Evolutionary conservation across 2,888 invertebrate species (phyloP).

Genomic region (Drosophila monieri): DNA sequence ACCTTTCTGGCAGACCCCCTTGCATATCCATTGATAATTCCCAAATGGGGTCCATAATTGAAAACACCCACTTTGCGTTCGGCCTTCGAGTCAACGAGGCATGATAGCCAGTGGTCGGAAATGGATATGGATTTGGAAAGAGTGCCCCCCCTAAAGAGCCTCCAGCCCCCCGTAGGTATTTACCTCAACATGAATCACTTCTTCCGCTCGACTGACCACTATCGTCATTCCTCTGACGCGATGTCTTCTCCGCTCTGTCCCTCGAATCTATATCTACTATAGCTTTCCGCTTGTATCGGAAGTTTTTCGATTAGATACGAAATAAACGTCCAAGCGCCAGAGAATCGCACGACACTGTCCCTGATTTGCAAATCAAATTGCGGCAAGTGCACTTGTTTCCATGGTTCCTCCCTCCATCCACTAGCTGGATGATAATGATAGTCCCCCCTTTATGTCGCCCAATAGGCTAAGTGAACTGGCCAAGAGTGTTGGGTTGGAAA

Average conservation of each 20-base stretch:
- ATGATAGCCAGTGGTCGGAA: constrained; percentile 9
- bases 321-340: background rate
- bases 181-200: background rate
- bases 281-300: constrained; percentile 56
- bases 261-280: constrained; percentile 8
- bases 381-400: background rate
- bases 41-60: background rate
- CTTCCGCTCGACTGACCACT: constrained; percentile 41
- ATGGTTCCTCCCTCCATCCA: background rate
- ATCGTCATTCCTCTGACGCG: constrained; percentile 17
- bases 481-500: background rate
- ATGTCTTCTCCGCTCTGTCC: background rate
- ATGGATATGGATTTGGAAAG: constrained; percentile 3
- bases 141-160: background rate
- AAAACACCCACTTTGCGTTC: background rate
- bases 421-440: constrained; percentile 4
- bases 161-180: no score
- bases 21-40: constrained; percentile 3
- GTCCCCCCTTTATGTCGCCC: background rate
- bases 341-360: constrained; percentile 10
- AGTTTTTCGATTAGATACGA: constrained; percentile 60
- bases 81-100: constrained; percentile 14
- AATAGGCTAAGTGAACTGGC: background rate
- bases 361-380: constrained; percentile 33
- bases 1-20: background rate